These are phyloP conservation scores for Chrysomela aeneicollis DNA, from an alignment of 2,888 invertebrate species.

Conservation along the genomic window DNA sequence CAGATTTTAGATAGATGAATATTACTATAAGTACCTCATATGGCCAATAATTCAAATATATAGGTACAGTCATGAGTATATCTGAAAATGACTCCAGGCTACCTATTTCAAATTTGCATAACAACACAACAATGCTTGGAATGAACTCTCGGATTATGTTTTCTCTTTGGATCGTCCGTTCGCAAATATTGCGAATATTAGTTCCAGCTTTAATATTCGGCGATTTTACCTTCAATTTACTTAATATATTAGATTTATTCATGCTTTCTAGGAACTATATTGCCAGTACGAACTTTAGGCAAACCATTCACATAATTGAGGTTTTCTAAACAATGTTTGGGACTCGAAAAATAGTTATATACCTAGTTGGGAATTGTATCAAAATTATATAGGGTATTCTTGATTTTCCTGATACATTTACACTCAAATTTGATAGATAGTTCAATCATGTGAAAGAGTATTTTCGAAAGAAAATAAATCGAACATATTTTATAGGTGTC, in stretches of 20 bases:
- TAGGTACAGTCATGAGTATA: neutral
- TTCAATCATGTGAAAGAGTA: too few species aligned
- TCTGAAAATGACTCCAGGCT: neutral
- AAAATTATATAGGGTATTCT: too few species aligned
- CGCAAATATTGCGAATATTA: slow-evolving; percentile 39
- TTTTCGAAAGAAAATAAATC: too few species aligned
- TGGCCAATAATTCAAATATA: neutral
- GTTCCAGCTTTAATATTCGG: slow-evolving; percentile 37
- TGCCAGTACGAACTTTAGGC: slow-evolving; percentile 32
- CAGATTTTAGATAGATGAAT: too few species aligned
- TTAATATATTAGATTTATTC: slow-evolving; percentile 38
- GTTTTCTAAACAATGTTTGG: slow-evolving; percentile 25
- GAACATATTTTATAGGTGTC: too few species aligned
- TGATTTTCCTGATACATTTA: too few species aligned
- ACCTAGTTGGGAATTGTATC: too few species aligned
- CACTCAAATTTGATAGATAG: too few species aligned
- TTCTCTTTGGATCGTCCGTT: slow-evolving; percentile 26
- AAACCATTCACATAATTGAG: slow-evolving; percentile 26
- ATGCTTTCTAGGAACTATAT: slow-evolving; percentile 34
- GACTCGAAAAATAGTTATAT: too few species aligned
- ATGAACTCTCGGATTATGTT: slow-evolving; percentile 10
- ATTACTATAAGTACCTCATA: too few species aligned
- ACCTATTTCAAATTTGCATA: slow-evolving; percentile 35
- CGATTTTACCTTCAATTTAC: slow-evolving; percentile 38
- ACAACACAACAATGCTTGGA: slow-evolving; percentile 34